Conservation (phyloP, 1,140 invertebrate species). For the Formica selysi region DNA sequence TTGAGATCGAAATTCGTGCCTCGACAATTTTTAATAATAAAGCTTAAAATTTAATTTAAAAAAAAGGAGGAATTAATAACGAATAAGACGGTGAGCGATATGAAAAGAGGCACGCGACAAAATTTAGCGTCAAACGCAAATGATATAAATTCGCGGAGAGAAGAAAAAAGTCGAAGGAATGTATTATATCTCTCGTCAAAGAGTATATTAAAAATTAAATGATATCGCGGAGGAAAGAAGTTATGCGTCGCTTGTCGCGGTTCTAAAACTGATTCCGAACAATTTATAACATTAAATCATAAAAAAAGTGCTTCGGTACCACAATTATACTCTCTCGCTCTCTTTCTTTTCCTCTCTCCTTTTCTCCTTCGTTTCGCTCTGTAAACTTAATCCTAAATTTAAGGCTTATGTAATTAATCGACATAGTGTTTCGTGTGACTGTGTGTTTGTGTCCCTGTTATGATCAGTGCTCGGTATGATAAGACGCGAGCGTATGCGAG, state of each 20-base stretch:
- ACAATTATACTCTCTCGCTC: conserved; percentile 41
- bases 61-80: conserved; percentile 22
- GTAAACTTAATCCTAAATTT: conserved; percentile 77
- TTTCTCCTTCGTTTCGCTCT: conserved; percentile 47
- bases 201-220: conserved; percentile 12
- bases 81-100: conserved; percentile 21
- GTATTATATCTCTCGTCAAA: conserved; percentile 5
- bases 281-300: conserved; percentile 17
- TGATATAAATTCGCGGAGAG: conserved; percentile 9
- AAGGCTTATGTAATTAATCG: conserved; percentile 82
- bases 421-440: conserved; percentile 75
- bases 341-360: neutral
- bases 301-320: conserved; percentile 13
- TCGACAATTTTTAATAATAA: conserved; percentile 46
- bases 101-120: conserved; percentile 24
- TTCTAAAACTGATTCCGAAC: neutral
- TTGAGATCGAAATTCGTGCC: conserved; percentile 54
- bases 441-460: conserved; percentile 72
- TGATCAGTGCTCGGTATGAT: conserved; percentile 62
- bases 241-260: neutral
- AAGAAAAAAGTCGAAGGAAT: conserved; percentile 40
- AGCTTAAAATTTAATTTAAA: conserved; percentile 38
- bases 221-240: neutral
- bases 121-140: conserved; percentile 12
- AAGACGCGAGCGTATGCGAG: conserved; percentile 54